Evolutionary conservation across 2,888 invertebrate species (phyloP).

Genomic region (Sisyra terminalis): DNA sequence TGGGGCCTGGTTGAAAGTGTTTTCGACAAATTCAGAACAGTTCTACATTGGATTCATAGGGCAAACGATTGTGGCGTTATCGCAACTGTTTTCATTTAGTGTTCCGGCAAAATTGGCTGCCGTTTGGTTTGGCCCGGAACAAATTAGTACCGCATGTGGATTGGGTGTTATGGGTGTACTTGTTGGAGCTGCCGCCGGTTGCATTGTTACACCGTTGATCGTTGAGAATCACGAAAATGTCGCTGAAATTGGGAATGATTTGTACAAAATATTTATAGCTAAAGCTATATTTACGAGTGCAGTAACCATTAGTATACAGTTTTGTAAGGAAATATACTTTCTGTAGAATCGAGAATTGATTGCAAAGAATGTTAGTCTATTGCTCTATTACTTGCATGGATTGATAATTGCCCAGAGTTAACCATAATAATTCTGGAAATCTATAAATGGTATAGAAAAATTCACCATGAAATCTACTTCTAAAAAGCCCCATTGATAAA

Average conservation of each 20-base stretch:
- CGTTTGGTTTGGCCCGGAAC: slow-evolving; percentile 43
- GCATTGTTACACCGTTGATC: not conserved
- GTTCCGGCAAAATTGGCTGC: slow-evolving; percentile 34
- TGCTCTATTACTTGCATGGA: too few species aligned
- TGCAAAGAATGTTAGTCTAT: too few species aligned
- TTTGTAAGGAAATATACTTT: slow-evolving; percentile 29
- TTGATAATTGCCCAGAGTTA: too few species aligned
- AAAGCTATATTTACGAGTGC: slow-evolving; percentile 30
- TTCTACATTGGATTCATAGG: slow-evolving; percentile 23
- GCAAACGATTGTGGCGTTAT: slow-evolving; percentile 34
- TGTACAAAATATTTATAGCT: slow-evolving; percentile 19
- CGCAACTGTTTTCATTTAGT: slow-evolving; percentile 15
- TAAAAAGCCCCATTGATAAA: too few species aligned
- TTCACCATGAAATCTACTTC: too few species aligned
- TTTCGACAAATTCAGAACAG: slow-evolving; percentile 17
- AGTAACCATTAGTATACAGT: slow-evolving; percentile 35
- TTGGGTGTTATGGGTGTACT: not conserved
- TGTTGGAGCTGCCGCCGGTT: not conserved
- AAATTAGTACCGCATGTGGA: slow-evolving; percentile 29
- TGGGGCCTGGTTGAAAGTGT: slow-evolving; percentile 36
- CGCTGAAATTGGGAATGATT: slow-evolving; percentile 27
- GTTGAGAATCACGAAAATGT: slow-evolving; percentile 24
- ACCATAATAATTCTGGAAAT: too few species aligned
- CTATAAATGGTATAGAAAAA: too few species aligned
- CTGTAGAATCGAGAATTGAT: too few species aligned